phyloP scores from a whole-genome alignment of 2,797 vertebrate species.

The Hozukius guyotensis region DNA sequence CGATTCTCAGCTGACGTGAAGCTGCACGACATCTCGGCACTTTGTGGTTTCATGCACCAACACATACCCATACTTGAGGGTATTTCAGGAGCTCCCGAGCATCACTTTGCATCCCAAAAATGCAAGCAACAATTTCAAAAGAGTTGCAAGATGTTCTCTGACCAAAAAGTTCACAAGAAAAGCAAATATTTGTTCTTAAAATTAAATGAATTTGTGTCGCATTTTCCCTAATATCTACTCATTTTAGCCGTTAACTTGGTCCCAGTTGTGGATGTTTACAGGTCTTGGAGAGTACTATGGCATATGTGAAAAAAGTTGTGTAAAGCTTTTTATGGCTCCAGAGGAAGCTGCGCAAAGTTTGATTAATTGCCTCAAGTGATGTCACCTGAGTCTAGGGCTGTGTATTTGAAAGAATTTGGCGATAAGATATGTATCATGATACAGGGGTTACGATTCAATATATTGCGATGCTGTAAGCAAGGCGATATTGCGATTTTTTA shows the following conservation, averaged over 20 bases:
- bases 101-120: conserved; percentile 45
- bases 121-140: conserved; percentile 18
- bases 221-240: background rate
- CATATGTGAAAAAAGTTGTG: background rate
- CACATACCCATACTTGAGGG: conserved; percentile 65
- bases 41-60: conserved; percentile 66
- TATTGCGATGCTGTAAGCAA: no score
- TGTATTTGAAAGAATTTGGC: background rate
- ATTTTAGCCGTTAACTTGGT: background rate
- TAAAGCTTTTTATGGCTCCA: background rate
- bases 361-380: background rate
- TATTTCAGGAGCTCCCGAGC: conserved; percentile 62
- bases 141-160: conserved; percentile 21
- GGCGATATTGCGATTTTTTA: no score
- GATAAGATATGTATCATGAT: no score
- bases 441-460: no score
- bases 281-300: background rate
- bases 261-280: background rate
- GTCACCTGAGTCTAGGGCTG: background rate
- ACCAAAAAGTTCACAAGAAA: background rate
- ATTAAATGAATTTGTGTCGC: background rate
- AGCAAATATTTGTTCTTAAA: conserved; percentile 6
- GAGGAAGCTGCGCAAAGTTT: background rate
- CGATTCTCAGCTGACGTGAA: conserved; percentile 55
- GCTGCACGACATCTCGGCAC: conserved; percentile 52